Evolutionary conservation across 2,113 vertebrate genomes (phyloP).

Genomic region (Jacana jacana): DNA sequence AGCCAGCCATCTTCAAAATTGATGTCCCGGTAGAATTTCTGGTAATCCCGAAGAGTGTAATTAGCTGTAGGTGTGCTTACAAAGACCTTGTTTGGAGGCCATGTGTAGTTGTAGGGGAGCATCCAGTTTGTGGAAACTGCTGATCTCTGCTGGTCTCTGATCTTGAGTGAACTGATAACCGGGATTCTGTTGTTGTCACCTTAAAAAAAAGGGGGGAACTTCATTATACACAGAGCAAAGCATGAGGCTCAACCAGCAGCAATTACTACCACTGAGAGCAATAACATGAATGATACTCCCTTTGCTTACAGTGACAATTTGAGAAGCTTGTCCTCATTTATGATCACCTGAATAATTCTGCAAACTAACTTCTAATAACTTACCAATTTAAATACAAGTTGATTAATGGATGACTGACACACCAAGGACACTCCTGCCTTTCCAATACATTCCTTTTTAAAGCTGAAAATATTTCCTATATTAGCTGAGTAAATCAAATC

Average conservation of each 20-base stretch:
- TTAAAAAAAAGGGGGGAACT: constrained; percentile 20
- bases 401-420: neutral
- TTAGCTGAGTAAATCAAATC: neutral
- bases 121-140: constrained; percentile 93
- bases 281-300: neutral
- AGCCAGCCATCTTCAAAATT: constrained; percentile 88
- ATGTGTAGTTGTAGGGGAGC: constrained; percentile 88
- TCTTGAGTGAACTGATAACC: constrained; percentile 90
- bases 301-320: neutral
- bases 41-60: constrained; percentile 89
- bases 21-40: constrained; percentile 86
- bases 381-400: neutral
- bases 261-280: neutral
- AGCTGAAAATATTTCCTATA: neutral
- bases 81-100: constrained; percentile 86
- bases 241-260: neutral
- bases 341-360: neutral
- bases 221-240: neutral
- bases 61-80: constrained; percentile 85
- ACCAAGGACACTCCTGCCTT: neutral
- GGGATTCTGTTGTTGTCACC: constrained; percentile 96
- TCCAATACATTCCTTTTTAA: neutral
- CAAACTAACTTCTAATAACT: neutral
- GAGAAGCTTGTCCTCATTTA: neutral
- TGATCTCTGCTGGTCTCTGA: constrained; percentile 90